Percentiles rank a stretch among this genome's conserved stretches.
phyloP scores from a whole-genome alignment of 2,888 invertebrate species.

The Neoaliturus tenellus region DNA sequence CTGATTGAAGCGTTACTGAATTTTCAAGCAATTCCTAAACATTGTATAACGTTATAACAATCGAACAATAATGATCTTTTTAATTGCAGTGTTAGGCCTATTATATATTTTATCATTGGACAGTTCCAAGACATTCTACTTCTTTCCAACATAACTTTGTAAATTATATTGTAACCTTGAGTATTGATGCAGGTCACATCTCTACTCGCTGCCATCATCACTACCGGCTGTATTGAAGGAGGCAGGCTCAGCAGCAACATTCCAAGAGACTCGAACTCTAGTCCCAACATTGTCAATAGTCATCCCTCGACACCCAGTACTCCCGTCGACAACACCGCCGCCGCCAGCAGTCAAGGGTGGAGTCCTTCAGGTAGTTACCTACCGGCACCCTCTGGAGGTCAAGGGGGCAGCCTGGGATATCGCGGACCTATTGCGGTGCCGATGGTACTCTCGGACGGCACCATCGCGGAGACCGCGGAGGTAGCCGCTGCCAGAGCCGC shows the following conservation, averaged over 20 bases:
- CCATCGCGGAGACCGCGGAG: slow-evolving; percentile 16
- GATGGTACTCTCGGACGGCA: slow-evolving; percentile 23
- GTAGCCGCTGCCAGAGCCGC: slow-evolving; percentile 34
- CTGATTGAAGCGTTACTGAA: no score
- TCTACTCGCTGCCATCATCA: background rate
- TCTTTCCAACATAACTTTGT: no score
- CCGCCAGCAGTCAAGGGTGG: background rate
- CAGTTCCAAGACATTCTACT: no score
- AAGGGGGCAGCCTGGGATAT: background rate
- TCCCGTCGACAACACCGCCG: background rate
- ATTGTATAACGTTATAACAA: no score
- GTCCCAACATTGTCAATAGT: background rate
- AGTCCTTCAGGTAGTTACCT: background rate
- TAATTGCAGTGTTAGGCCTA: no score
- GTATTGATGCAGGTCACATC: background rate
- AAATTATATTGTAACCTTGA: no score
- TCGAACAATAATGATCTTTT: no score
- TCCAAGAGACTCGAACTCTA: background rate
- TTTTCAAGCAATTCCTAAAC: no score
- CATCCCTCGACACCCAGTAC: background rate
- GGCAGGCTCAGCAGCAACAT: background rate
- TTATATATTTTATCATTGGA: no score
- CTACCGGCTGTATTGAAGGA: background rate
- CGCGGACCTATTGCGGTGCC: slow-evolving; percentile 1
- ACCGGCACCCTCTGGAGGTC: background rate